A percentile compares a stretch with the other conserved stretches of the same genome.
Conservation (phyloP, 1,140 invertebrate genomes). For the Meloidogyne exigua region DNA sequence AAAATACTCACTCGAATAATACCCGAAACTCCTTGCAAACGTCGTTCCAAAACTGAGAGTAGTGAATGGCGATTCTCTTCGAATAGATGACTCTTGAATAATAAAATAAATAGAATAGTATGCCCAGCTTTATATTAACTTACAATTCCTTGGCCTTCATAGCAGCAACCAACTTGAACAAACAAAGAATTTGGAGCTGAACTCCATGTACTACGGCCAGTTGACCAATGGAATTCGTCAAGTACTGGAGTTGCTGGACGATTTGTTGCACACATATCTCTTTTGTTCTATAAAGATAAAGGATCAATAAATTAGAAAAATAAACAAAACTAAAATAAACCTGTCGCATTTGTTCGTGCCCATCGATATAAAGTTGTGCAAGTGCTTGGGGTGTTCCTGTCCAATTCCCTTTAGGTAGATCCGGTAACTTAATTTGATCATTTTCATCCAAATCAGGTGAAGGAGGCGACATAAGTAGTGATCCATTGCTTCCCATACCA, state of each 20-base stretch:
- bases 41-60: constrained; percentile 47
- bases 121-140: too few relatives aligned
- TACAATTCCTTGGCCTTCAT: constrained; percentile 48
- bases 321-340: neutral
- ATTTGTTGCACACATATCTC: constrained; percentile 48
- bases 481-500: constrained; percentile 15
- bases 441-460: constrained; percentile 10
- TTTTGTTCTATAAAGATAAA: constrained; percentile 34
- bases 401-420: constrained; percentile 18
- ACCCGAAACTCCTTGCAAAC: constrained; percentile 54
- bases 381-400: constrained; percentile 17
- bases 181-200: constrained; percentile 49
- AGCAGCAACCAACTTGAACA: constrained; percentile 59
- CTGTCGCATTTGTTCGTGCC: constrained; percentile 46
- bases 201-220: constrained; percentile 3
- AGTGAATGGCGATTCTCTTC: constrained; percentile 55
- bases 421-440: constrained; percentile 6
- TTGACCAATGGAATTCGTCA: constrained; percentile 40
- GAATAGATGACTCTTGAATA: constrained; percentile 48
- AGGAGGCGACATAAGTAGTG: neutral
- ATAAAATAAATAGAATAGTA: neutral
- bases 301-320: neutral
- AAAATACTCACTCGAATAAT: constrained; percentile 13
- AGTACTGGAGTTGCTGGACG: constrained; percentile 42
- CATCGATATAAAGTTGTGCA: constrained; percentile 39